Evolutionary conservation across 2,888 invertebrate species (phyloP).

Genomic region (Coelogynopora nodosa): DNA sequence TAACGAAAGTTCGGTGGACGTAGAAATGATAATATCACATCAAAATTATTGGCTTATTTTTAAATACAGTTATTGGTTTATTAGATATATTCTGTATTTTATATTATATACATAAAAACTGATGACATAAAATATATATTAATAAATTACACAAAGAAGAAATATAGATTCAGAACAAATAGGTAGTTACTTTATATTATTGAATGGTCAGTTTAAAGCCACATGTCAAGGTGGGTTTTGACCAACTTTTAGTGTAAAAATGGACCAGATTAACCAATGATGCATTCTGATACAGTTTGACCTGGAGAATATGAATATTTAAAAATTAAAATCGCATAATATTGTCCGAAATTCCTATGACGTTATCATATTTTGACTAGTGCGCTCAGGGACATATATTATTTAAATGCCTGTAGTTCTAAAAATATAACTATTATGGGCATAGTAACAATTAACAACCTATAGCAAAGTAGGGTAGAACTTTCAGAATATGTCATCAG

Average conservation of each 20-base stretch:
- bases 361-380: slow-evolving; percentile 17
- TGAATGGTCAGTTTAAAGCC: background rate
- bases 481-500: slow-evolving; percentile 25
- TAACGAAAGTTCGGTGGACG: no score
- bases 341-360: slow-evolving; percentile 20
- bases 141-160: no score
- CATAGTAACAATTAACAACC: slow-evolving; percentile 31
- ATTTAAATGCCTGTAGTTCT: slow-evolving; percentile 12
- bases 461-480: slow-evolving; percentile 1
- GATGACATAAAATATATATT: no score
- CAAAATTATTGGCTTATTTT: no score
- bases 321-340: slow-evolving; percentile 28
- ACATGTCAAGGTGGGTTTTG: background rate
- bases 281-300: slow-evolving; percentile 19
- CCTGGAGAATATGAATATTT: slow-evolving; percentile 26
- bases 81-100: no score
- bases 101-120: no score
- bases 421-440: slow-evolving; percentile 16
- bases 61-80: no score
- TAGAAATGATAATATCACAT: no score
- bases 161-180: no score
- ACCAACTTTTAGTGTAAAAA: slow-evolving; percentile 27
- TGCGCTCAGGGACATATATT: background rate
- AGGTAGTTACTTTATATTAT: no score
- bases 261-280: slow-evolving; percentile 31